Conservation (phyloP, 2,888 invertebrate genomes). For the Portevinia maculata region DNA sequence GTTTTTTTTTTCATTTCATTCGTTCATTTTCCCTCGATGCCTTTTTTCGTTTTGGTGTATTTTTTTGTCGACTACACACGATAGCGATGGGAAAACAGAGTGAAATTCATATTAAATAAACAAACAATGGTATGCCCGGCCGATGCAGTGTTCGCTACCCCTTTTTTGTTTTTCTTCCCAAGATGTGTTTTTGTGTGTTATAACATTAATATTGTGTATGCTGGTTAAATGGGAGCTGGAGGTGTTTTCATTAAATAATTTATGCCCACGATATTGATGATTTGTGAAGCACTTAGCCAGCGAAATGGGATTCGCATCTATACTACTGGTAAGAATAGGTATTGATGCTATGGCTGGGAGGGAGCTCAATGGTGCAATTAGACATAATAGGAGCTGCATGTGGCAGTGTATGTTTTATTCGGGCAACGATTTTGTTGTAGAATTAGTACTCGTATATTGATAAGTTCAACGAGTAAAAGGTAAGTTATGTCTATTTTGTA, state of each 20-base stretch:
- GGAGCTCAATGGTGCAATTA: slow-evolving; percentile 53
- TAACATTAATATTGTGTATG: slow-evolving; percentile 59
- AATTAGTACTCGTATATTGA: too few relatives aligned
- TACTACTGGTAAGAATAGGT: slow-evolving; percentile 23
- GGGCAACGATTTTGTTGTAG: background rate
- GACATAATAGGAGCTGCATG: slow-evolving; percentile 17
- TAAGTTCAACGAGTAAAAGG: too few relatives aligned
- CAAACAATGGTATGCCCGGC: slow-evolving; percentile 37
- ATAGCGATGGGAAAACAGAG: slow-evolving; percentile 61
- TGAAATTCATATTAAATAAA: slow-evolving; percentile 67
- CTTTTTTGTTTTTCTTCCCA: background rate
- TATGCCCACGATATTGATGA: slow-evolving; percentile 59
- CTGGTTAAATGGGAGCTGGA: slow-evolving; percentile 46
- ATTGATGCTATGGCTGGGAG: background rate
- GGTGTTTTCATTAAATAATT: slow-evolving; percentile 65
- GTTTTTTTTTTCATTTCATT: too few relatives aligned
- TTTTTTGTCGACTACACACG: slow-evolving; percentile 43
- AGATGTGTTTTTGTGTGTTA: slow-evolving; percentile 27
- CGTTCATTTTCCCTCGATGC: slow-evolving; percentile 20
- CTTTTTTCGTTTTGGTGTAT: background rate
- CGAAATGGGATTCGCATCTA: slow-evolving; percentile 44
- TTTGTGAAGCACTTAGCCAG: slow-evolving; percentile 62
- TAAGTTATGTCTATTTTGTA: too few relatives aligned
- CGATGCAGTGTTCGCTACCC: slow-evolving; percentile 7
- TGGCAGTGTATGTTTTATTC: slow-evolving; percentile 6